Percentiles rank a stretch among this genome's conserved stretches.
These are phyloP conservation scores for Paradisaea rubra DNA, from an alignment of 2,113 vertebrate genomes.

Conservation along the genomic window DNA sequence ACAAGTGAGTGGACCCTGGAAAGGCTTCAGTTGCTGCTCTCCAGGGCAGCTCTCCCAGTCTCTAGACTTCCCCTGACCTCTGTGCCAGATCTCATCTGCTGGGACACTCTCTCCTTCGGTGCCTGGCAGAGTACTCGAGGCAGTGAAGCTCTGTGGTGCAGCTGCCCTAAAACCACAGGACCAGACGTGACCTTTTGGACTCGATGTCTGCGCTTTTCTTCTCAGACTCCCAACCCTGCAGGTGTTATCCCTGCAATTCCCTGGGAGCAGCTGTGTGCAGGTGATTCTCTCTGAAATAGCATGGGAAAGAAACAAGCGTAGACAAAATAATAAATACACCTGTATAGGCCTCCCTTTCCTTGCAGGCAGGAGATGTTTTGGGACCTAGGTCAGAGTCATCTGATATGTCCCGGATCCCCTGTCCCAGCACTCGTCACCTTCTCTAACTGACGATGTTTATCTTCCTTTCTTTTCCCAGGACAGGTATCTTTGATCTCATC, in stretches of 20 bases:
- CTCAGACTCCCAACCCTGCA: neutral
- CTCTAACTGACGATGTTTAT: neutral
- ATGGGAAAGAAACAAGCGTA: neutral
- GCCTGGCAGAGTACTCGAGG: fast-evolving
- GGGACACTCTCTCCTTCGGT: neutral
- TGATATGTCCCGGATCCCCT: neutral
- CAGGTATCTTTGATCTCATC: conserved; percentile 34
- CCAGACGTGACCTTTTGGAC: neutral
- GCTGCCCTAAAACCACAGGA: conserved; percentile 13
- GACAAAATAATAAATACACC: conserved; percentile 60
- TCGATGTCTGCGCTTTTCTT: neutral
- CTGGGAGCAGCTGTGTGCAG: neutral
- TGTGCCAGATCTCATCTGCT: neutral
- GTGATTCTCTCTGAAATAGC: neutral
- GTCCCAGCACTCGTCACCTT: neutral
- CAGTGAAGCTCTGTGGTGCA: neutral
- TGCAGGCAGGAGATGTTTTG: conserved; percentile 6
- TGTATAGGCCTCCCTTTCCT: neutral
- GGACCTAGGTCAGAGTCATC: conserved; percentile 3
- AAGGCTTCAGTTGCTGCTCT: neutral
- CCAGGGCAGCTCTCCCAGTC: neutral
- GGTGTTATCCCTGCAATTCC: neutral
- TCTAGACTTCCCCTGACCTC: neutral
- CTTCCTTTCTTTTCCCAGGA: conserved; percentile 35
- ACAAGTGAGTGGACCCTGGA: neutral